Evolutionary conservation across 2,797 vertebrate genomes (phyloP).

Genomic region (Hapalemur alaotrensis): DNA sequence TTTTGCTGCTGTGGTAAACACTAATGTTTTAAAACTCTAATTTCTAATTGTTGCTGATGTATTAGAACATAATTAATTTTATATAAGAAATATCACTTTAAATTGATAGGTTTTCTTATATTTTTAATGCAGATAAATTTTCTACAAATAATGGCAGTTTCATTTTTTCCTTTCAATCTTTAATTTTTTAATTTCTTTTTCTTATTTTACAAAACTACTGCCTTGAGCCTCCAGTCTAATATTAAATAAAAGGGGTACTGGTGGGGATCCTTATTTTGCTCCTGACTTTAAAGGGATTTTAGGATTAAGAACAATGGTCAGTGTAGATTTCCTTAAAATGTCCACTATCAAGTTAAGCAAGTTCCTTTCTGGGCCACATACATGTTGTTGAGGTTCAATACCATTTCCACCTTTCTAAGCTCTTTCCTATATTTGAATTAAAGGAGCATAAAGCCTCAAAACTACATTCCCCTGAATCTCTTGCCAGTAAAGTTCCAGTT

Average conservation of each 20-base stretch:
- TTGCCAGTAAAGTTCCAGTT: not conserved
- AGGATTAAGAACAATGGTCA: not conserved
- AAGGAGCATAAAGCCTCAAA: not conserved
- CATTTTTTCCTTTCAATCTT: not conserved
- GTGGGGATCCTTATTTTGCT: not conserved
- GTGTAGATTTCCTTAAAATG: not conserved
- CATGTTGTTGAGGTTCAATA: not conserved
- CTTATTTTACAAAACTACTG: slow-evolving; percentile 2
- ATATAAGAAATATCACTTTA: not conserved
- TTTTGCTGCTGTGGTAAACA: not conserved
- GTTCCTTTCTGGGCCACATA: not conserved
- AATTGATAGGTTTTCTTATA: not conserved
- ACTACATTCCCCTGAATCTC: not conserved
- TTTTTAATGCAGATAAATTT: slow-evolving; percentile 7
- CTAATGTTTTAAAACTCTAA: slow-evolving; percentile 11
- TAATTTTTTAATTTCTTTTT: not conserved
- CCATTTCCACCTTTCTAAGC: not conserved
- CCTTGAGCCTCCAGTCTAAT: not conserved
- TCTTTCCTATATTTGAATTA: not conserved
- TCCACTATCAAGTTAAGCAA: not conserved
- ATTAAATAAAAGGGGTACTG: not conserved
- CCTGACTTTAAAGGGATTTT: not conserved
- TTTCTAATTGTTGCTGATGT: not conserved
- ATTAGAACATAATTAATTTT: slow-evolving; percentile 8
- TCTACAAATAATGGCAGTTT: slow-evolving; percentile 7